Evolutionary conservation across 2,113 vertebrate species (phyloP), one percentile per base, ranked within the genome.

Genomic region (Lampris megalopsis): DNA sequence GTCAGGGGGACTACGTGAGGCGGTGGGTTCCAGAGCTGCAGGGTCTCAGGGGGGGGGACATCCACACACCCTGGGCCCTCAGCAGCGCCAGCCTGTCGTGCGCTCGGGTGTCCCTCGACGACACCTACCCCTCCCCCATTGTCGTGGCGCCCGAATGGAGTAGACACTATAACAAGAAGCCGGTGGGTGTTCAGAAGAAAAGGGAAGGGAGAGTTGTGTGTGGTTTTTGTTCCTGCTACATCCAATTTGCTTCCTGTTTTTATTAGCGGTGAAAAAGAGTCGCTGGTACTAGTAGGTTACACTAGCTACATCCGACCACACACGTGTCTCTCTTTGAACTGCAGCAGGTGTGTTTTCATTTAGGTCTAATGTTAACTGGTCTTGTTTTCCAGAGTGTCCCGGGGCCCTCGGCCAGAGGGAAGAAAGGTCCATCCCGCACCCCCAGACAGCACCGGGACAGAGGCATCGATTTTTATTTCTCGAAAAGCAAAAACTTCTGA

Each of bases 381-480:
- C 10, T 40, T 56, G 48, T 48, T 38, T 69, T 68, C 75, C 82
- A 94, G 93, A 85, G 69, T 68, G 91, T 73, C 42, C 24, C 80
- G 35, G 83, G 83, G 2, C 52, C 90, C 24, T 84, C 88, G 38
- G 42, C 69, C 1, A 88, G 86, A 88, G 92, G 90, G 66, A 93
- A 57, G 73, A 94, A 85, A 41, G 92, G 91, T 6, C 86, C 92
- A 0, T 92, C 93, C 1, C 78, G 82, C 65, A 60, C 57, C 0
- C 87, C 93, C 8, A 79, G 4, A 0, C 94, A 93, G 63, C 93
- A 92, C 72, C 80, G 77, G 38, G 90, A 93, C 90, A 86, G 94
- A 86, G 95, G 94, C 64, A 90, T 93, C 1, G 95, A 96, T 68
- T 96, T 96, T 81, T 96, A 95, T 77, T 96, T 96, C 71, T 94